Base-by-base conservation (phyloP, 2,888 invertebrate genomes). In the Dicyrtomina minuta region DNA sequence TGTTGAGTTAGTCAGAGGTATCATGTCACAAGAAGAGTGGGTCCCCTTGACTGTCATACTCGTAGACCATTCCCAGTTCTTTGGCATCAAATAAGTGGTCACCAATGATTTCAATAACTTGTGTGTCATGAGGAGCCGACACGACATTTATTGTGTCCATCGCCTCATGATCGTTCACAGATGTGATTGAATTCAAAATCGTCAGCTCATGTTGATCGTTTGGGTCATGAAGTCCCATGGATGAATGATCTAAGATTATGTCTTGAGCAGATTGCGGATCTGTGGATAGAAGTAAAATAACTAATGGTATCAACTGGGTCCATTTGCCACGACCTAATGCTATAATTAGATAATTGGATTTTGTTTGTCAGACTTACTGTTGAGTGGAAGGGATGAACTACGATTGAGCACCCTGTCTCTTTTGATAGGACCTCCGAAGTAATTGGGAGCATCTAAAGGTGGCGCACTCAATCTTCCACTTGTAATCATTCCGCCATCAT, bases 31-130 rank as follows among this genome's bases (percentile, higher is more conserved):
- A 65, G 27, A 46, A 65, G n/a, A 65, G 51, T 8, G 65, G 65
- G 33, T 65, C 39, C 10, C 65, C 65, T 10, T 65, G 65, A n/a
- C 33, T 27, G 20, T 65, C 65, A 41, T 65, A 65, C 55, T 65
- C 53, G 41, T 65, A 65, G 33, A 53, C 49, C 65, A 65, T 65
- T 33, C 65, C 65, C 5, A 65, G 39, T 53, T 65, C 65, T 39
- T 65, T 65, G 51, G 65, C 65, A 53, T 65, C 65, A 22, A 65
- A 65, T 17, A 65, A 41, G 22, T 65, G 51, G 24, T 65, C 65
- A 15, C 55, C 65, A n/a, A 65, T 65, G 17, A 65, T 65, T 65
- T 65, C 65, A 22, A 65, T 53, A 5, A 65, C 65, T 39, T 65
- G 65, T 10, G 51, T 51, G n/a, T 41, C 20, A 17, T 41, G 43